These are phyloP conservation scores for Nasonia vitripennis DNA, from an alignment of 1,140 invertebrate genomes.

Conservation along the genomic window DNA sequence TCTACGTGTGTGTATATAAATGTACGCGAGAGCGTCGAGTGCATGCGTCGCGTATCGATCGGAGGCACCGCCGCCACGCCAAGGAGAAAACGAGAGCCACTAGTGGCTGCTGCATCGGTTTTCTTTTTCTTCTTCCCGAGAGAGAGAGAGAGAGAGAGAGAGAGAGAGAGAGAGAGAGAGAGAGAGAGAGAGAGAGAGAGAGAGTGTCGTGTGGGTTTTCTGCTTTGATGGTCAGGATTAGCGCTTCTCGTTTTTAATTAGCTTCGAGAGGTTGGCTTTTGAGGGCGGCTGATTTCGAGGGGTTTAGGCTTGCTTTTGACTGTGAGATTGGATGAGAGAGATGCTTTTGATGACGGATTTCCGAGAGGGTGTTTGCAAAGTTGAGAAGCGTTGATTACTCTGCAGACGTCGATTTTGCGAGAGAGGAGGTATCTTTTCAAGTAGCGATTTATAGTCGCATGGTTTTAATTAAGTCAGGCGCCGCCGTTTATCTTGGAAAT, in stretches of 20 bases:
- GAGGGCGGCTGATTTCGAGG: neutral
- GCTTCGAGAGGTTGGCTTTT: neutral
- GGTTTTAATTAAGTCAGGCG: neutral
- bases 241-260: neutral
- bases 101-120: neutral
- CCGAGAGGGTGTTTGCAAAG: no score
- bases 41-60: neutral
- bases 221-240: neutral
- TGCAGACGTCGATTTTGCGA: no score
- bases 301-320: neutral
- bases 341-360: no score
- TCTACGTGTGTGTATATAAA: neutral
- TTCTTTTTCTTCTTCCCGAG: neutral
- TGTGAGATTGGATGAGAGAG: neutral
- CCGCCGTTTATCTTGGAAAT: neutral
- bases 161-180: no score
- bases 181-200: no score
- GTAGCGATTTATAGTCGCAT: no score
- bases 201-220: neutral
- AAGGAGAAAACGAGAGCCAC: neutral
- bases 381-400: no score
- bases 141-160: no score
- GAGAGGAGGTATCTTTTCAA: no score
- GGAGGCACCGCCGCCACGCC: neutral
- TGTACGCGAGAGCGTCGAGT: neutral